These are phyloP conservation scores for Stenichneumon culpator DNA, from an alignment of 2,888 invertebrate species.

Conservation along the genomic window DNA sequence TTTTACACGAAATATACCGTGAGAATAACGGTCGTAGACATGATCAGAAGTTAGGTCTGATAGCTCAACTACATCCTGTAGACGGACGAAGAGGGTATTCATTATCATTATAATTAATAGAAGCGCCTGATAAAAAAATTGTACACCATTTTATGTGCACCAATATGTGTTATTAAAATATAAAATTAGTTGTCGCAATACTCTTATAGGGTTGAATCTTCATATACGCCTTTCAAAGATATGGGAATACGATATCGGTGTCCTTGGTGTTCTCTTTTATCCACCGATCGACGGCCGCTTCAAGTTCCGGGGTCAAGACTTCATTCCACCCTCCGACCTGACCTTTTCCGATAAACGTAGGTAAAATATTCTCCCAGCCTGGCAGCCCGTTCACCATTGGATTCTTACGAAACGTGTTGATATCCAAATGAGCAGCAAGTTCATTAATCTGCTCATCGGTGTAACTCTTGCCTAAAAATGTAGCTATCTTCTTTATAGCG, in stretches of 20 bases:
- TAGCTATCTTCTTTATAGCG: constrained; percentile 87
- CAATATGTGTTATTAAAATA: too few species aligned
- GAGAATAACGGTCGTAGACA: too few species aligned
- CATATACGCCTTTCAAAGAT: not conserved
- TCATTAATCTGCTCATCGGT: constrained; percentile 87
- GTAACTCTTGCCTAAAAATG: constrained; percentile 88
- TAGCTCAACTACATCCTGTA: too few species aligned
- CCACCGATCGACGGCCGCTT: constrained; percentile 89
- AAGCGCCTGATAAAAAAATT: too few species aligned
- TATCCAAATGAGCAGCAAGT: constrained; percentile 91
- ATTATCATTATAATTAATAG: too few species aligned
- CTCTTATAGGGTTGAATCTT: too few species aligned
- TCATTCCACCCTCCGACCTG: constrained; percentile 90
- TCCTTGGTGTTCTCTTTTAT: constrained; percentile 88
- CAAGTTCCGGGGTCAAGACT: constrained; percentile 90
- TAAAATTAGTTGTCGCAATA: too few species aligned
- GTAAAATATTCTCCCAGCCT: constrained; percentile 88
- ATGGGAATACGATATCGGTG: constrained; percentile 86
- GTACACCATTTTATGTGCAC: too few species aligned
- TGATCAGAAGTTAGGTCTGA: too few species aligned
- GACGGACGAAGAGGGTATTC: too few species aligned
- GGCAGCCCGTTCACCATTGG: constrained; percentile 90
- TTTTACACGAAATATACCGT: too few species aligned
- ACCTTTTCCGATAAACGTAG: constrained; percentile 90
- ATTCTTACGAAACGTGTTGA: constrained; percentile 93